These are phyloP conservation scores for Adoxophyes honmai DNA, from an alignment of 1,140 invertebrate genomes.

Conservation along the genomic window DNA sequence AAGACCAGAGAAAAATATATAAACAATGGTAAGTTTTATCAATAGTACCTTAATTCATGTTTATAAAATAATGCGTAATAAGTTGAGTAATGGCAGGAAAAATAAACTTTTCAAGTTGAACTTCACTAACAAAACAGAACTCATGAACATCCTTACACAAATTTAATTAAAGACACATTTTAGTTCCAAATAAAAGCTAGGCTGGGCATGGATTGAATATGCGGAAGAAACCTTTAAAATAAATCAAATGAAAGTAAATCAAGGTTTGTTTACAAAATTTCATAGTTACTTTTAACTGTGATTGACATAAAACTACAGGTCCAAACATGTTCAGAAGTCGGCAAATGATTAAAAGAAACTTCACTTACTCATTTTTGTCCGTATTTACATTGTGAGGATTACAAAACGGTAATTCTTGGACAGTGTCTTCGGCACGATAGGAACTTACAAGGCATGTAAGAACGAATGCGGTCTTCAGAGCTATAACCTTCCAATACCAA, in stretches of 20 bases:
- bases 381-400: conserved; percentile 48
- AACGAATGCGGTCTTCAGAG: conserved; percentile 52
- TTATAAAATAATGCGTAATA: neutral
- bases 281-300: neutral
- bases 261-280: conserved; percentile 10
- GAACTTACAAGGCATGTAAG: conserved; percentile 58
- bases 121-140: too few species aligned
- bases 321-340: neutral
- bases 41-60: conserved; percentile 7
- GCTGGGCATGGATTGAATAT: too few species aligned
- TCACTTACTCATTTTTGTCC: conserved; percentile 51
- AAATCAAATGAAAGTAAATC: neutral
- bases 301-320: neutral
- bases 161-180: too few species aligned
- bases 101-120: too few species aligned
- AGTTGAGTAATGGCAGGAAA: neutral
- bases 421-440: conserved; percentile 53
- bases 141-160: too few species aligned
- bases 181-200: too few species aligned
- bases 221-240: neutral
- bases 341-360: neutral
- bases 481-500: conserved; percentile 64
- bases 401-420: conserved; percentile 62
- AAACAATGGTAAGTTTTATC: conserved; percentile 12
- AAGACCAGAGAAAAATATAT: conserved; percentile 16